A percentile compares a stretch with the other conserved stretches of the same genome.
Evolutionary conservation across 1,140 invertebrate genomes (phyloP).

Genomic region (Drosophila athabasca): DNA sequence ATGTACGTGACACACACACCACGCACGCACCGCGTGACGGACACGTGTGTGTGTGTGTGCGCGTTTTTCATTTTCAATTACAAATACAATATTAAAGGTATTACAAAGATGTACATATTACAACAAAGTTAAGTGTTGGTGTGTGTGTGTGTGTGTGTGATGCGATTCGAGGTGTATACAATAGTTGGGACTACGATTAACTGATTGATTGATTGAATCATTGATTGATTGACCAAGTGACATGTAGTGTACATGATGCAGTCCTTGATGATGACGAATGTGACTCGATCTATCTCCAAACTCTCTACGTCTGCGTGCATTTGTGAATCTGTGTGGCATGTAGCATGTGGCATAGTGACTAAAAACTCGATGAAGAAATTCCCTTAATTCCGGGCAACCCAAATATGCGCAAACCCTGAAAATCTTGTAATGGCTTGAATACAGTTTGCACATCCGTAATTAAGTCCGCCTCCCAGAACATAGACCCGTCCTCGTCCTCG

Average conservation of each 20-base stretch:
- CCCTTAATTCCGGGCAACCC: constrained; percentile 16
- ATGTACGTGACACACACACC: constrained; percentile 42
- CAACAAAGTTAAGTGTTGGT: constrained; percentile 39
- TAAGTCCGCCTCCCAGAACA: constrained; percentile 44
- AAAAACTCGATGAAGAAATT: constrained; percentile 49
- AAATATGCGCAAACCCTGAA: constrained; percentile 3
- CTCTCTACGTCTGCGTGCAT: not conserved
- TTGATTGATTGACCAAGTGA: constrained; percentile 32
- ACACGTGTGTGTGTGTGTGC: too few relatives aligned
- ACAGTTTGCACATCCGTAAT: constrained; percentile 49
- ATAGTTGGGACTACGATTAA: constrained; percentile 29
- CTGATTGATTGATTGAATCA: constrained; percentile 28
- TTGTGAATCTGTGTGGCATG: constrained; percentile 39
- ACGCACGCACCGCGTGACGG: constrained; percentile 2
- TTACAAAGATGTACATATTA: constrained; percentile 59
- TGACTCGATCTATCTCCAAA: not conserved
- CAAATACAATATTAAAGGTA: constrained; percentile 67
- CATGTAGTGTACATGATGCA: constrained; percentile 30
- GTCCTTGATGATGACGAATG: constrained; percentile 19
- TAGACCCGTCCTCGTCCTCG: not conserved
- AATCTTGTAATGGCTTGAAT: constrained; percentile 18
- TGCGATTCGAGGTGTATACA: constrained; percentile 18
- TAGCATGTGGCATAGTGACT: constrained; percentile 39
- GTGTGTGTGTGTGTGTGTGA: constrained; percentile 26
- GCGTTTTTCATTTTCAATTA: constrained; percentile 47